Base-by-base conservation (phyloP, 2,797 vertebrate species). In the Sylvilagus floridanus region DNA sequence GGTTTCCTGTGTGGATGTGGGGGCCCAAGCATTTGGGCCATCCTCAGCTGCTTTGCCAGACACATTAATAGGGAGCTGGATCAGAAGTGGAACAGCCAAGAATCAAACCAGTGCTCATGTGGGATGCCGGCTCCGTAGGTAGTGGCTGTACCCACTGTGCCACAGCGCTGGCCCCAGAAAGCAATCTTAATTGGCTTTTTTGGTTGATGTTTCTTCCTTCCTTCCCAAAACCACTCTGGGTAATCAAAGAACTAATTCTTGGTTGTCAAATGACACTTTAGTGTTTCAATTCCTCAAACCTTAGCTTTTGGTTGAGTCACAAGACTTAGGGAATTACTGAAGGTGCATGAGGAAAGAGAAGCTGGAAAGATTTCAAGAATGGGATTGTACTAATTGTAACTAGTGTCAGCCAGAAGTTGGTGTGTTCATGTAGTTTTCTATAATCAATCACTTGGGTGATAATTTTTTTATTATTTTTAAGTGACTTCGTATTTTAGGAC, bases 401-500 rank as follows among this genome's bases (percentile, higher is more conserved):
- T 90, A 94, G 88, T 85, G 77, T 72, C 26, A 50, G 90, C 85
- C 89, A 96, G 84, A 96, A 92, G 90, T 89, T 95, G 86, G 57
- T 84, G 50, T 24, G 90, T 57, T 94, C 96, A 65, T 93, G 91
- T 76, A 78, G 54, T 89, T 95, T 83, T 86, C 76, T 30, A 42
- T 71, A 96, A 93, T 96, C 94, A 96, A 1, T 96, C 94, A 95
- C 73, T 73, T 86, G 60, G 81, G 66, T 91, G 65, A 78, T 85
- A 54, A 52, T 14, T 35, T 72, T 37, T 87, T 81, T 90, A 94
- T 97, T 96, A 96, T 96, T 95, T 97, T 96, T 93, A 97, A 91
- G 86, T 91, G 95, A 88, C 96, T 76, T 87, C 21, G 8, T 96
- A 96, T 97, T 97, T 97, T 96, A 91, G 94, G 95, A 95, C 78